phyloP scores from a whole-genome alignment of 2,113 vertebrate species.

The Sitta europaea region DNA sequence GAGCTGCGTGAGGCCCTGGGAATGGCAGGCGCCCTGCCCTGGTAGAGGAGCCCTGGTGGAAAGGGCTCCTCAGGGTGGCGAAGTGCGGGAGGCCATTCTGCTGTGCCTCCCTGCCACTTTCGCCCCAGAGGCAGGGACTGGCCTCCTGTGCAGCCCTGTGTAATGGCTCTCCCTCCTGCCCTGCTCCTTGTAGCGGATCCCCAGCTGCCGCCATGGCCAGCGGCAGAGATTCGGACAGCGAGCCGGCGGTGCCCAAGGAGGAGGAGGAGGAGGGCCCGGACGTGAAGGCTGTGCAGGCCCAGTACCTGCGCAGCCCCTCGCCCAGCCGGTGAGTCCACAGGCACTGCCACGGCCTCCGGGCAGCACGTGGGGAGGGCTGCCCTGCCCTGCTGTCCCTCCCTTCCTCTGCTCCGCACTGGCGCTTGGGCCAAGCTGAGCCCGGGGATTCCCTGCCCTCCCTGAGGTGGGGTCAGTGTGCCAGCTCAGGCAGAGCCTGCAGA shows the following conservation, averaged over 20 bases:
- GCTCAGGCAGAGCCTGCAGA: neutral
- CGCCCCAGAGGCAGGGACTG: fast-evolving
- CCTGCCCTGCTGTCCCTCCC: neutral
- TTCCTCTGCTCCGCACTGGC: fast-evolving
- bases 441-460: neutral
- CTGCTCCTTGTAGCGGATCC: neutral
- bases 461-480: neutral
- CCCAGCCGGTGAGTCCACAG: constrained; percentile 77
- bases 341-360: neutral
- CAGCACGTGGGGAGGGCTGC: neutral
- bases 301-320: constrained; percentile 89
- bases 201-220: constrained; percentile 78
- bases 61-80: neutral
- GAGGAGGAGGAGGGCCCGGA: constrained; percentile 34
- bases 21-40: neutral
- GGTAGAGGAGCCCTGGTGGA: neutral
- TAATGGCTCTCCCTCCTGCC: neutral
- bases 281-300: constrained; percentile 81
- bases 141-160: neutral
- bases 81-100: neutral
- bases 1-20: neutral
- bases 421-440: neutral
- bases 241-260: constrained; percentile 70
- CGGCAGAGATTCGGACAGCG: constrained; percentile 50
- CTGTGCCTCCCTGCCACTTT: fast-evolving